These are phyloP conservation scores for Cottoperca gobio DNA, from an alignment of 2,797 vertebrate species.

Conservation along the genomic window DNA sequence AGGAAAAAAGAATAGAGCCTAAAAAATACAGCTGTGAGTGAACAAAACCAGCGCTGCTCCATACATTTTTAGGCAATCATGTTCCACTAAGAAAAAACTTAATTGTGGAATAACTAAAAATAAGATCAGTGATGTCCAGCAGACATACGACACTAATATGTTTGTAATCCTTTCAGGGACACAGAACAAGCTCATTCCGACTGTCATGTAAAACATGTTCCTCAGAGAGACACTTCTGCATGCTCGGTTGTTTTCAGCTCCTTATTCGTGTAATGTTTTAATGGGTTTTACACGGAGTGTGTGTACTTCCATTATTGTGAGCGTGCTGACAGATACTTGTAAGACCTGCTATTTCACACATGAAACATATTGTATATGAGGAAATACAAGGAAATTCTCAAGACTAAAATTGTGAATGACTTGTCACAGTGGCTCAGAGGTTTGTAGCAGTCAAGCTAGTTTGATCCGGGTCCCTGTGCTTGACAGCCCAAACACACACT, in stretches of 20 bases:
- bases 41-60: background rate
- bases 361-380: background rate
- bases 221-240: slow-evolving; percentile 31
- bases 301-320: slow-evolving; percentile 3
- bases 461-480: slow-evolving; percentile 11
- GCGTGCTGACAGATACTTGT: slow-evolving; percentile 14
- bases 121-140: slow-evolving; percentile 18
- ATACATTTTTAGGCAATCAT: slow-evolving; percentile 18
- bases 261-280: slow-evolving; percentile 37
- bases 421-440: slow-evolving; percentile 19
- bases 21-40: background rate
- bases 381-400: slow-evolving; percentile 13
- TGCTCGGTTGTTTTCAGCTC: slow-evolving; percentile 26
- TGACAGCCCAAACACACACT: background rate
- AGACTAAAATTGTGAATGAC: slow-evolving; percentile 14
- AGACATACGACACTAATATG: slow-evolving; percentile 16
- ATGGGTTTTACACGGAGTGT: slow-evolving; percentile 22
- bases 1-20: background rate
- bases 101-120: slow-evolving; percentile 24
- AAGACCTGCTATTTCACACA: slow-evolving; percentile 18
- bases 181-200: slow-evolving; percentile 19
- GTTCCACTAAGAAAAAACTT: slow-evolving; percentile 19
- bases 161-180: slow-evolving; percentile 25
- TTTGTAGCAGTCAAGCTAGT: background rate
- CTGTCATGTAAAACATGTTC: slow-evolving; percentile 33